Evolutionary conservation across 2,113 vertebrate species (phyloP).

Genomic region (Hippocampus mohnikei): DNA sequence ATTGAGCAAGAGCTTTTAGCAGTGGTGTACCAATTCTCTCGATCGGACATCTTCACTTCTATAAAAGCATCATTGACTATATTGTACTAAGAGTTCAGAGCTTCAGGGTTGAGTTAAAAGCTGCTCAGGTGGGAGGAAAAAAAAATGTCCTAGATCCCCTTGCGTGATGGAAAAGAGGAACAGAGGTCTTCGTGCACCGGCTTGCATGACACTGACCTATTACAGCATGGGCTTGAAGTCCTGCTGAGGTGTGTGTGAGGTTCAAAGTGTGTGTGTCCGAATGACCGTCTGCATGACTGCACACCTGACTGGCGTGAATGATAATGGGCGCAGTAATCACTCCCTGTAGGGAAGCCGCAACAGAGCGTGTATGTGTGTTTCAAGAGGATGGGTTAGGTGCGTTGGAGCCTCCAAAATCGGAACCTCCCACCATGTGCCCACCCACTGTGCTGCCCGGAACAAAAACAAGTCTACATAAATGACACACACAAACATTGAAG

Average conservation of each 20-base stretch:
- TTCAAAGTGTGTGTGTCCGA: conserved; percentile 28
- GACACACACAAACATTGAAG: conserved; percentile 7
- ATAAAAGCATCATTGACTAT: not conserved
- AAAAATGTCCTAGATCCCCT: conserved; percentile 8
- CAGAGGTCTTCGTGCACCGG: conserved; percentile 6
- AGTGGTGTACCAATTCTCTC: not conserved
- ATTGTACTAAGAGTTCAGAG: conserved; percentile 1
- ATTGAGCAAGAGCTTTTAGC: not conserved
- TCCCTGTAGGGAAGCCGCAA: conserved; percentile 28
- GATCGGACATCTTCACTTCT: not conserved
- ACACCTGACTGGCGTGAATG: conserved; percentile 56
- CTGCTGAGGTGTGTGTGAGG: conserved; percentile 25
- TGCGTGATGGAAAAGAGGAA: conserved; percentile 14
- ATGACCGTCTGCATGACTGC: conserved; percentile 52
- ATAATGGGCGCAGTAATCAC: conserved; percentile 57
- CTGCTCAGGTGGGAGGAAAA: not conserved
- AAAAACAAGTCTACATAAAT: conserved; percentile 45
- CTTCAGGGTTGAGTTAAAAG: conserved; percentile 4
- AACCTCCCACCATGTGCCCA: conserved; percentile 31
- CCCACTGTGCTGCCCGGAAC: conserved; percentile 15
- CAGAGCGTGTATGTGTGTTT: conserved; percentile 26
- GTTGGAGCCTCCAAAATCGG: conserved; percentile 22
- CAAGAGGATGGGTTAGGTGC: conserved; percentile 22
- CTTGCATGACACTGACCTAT: not conserved
- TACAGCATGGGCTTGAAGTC: conserved; percentile 30